These are phyloP conservation scores for Leptogaster cylindrica DNA, from an alignment of 2,888 invertebrate species.

Conservation along the genomic window DNA sequence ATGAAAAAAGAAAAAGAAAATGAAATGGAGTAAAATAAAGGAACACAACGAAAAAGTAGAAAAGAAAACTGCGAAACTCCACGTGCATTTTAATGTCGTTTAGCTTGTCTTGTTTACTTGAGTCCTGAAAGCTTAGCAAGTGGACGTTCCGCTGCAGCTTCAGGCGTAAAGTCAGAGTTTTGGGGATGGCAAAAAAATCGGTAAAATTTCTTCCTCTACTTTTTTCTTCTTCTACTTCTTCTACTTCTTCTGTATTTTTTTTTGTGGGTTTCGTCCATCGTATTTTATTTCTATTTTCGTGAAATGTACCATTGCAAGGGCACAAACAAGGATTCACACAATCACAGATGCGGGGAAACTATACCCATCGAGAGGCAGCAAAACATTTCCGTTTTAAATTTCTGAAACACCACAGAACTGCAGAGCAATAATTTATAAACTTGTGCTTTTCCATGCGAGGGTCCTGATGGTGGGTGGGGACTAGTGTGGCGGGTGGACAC, in stretches of 20 bases:
- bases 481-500: conserved; percentile 9
- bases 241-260: background rate
- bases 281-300: conserved; percentile 17
- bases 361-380: conserved; percentile 6
- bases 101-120: conserved; percentile 33
- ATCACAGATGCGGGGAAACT: background rate
- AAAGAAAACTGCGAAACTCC: conserved; percentile 19
- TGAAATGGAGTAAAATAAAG: background rate
- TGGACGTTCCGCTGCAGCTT: conserved; percentile 24
- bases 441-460: conserved; percentile 24
- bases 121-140: conserved; percentile 12
- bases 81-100: conserved; percentile 40
- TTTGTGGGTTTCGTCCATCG: too few species aligned
- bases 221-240: background rate
- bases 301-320: background rate
- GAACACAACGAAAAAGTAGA: background rate
- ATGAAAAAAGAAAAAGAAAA: background rate
- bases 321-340: conserved; percentile 7
- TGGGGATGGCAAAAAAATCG: conserved; percentile 16
- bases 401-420: conserved; percentile 43
- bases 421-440: conserved; percentile 45
- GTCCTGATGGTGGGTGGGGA: too few species aligned
- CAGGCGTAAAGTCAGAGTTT: conserved; percentile 19
- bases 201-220: conserved; percentile 21
- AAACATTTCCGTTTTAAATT: conserved; percentile 45